Evolutionary conservation across 2,113 vertebrate species (phyloP).

Genomic region (Crotalus horridus): DNA sequence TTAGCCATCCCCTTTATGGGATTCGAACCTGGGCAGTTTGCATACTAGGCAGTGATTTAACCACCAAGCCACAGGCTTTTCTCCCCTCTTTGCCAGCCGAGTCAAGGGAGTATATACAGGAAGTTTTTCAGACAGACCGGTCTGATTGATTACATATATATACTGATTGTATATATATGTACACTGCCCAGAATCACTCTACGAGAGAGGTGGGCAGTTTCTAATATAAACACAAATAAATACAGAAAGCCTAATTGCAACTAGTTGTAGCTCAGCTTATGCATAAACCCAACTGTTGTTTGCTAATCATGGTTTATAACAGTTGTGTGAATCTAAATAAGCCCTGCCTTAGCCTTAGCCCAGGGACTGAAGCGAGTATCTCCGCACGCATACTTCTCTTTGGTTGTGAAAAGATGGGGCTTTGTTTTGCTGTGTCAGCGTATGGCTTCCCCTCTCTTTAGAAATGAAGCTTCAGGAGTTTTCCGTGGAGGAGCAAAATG

Average conservation of each 20-base stretch:
- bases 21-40: no score
- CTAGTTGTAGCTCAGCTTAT: not conserved
- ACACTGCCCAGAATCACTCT: not conserved
- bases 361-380: not conserved
- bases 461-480: slow-evolving; percentile 85
- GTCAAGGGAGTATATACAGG: no score
- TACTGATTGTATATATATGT: not conserved
- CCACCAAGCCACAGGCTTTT: no score
- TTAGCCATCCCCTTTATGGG: no score
- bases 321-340: not conserved
- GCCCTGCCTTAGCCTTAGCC: not conserved
- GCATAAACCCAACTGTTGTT: not conserved
- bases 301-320: not conserved
- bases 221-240: not conserved
- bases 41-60: no score
- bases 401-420: not conserved
- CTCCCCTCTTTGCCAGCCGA: no score
- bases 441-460: not conserved
- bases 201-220: not conserved
- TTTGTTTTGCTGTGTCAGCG: not conserved
- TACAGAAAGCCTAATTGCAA: not conserved
- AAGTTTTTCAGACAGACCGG: no score
- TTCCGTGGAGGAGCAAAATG: slow-evolving; percentile 74
- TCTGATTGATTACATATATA: no score
- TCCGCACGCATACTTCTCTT: not conserved